A percentile compares a stretch with the other conserved stretches of the same genome.
Conservation (phyloP, 2,113 vertebrate species). For the Poicephalus gulielmi region DNA sequence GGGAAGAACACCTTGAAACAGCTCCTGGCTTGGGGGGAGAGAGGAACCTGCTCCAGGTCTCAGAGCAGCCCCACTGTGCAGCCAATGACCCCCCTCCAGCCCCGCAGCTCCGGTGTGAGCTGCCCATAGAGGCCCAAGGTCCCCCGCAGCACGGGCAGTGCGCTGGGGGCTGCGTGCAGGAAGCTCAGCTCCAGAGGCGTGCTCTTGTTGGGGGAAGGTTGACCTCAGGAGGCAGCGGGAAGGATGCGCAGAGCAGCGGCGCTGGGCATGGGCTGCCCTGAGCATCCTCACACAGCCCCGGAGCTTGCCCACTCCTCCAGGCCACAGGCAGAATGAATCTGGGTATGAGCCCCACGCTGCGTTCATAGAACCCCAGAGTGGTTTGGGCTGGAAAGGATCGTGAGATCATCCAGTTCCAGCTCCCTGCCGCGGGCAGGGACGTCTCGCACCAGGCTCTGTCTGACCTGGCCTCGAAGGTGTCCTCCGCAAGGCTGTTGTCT, state of each 20-base stretch:
- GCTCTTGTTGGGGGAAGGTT: not conserved
- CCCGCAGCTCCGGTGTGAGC: rapidly evolving
- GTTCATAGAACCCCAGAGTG: not conserved
- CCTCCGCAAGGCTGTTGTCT: not conserved
- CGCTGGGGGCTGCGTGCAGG: not conserved
- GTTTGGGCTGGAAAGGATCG: not conserved
- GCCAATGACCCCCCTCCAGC: not conserved
- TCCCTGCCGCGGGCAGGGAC: not conserved
- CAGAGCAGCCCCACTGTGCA: rapidly evolving
- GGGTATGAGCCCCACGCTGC: rapidly evolving
- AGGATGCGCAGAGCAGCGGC: not conserved
- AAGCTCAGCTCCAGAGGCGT: not conserved
- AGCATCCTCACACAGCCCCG: not conserved
- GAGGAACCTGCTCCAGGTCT: not conserved
- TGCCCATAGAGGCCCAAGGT: not conserved
- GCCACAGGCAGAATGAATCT: not conserved
- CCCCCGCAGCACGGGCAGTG: not conserved
- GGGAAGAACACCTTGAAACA: not conserved
- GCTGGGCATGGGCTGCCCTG: not conserved
- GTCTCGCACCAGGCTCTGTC: not conserved
- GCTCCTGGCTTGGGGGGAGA: not conserved
- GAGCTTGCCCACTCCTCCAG: not conserved
- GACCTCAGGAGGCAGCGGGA: not conserved
- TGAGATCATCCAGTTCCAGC: not conserved
- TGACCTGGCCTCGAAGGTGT: not conserved